A percentile compares a stretch with the other conserved stretches of the same genome.
phyloP scores from a whole-genome alignment of 2,113 vertebrate genomes.

The Hipposideros armiger region DNA sequence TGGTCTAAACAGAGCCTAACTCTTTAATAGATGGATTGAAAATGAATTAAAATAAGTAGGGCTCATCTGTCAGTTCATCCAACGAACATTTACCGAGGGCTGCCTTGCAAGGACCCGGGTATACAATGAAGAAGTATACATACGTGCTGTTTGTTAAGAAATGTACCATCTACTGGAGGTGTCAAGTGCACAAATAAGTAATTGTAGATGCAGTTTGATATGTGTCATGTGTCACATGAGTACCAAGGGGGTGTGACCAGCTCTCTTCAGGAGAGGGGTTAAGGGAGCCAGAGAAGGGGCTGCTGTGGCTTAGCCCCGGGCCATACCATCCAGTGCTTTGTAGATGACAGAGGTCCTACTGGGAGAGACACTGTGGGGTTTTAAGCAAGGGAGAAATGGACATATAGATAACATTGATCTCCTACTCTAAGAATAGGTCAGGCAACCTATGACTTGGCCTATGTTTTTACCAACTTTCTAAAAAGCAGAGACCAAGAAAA shows the following conservation, averaged over 20 bases:
- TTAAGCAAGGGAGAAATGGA: too few relatives aligned
- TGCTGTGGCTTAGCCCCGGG: background rate
- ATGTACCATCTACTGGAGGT: background rate
- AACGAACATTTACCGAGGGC: background rate
- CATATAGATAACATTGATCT: background rate
- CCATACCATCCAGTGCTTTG: background rate
- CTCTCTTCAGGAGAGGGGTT: background rate
- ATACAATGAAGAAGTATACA: background rate
- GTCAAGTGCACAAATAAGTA: background rate
- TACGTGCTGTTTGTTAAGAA: background rate
- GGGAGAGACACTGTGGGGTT: background rate
- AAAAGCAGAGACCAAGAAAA: background rate
- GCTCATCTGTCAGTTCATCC: constrained; percentile 59
- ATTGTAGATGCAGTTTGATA: background rate
- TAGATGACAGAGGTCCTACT: background rate
- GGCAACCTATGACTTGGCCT: background rate
- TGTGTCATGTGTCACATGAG: background rate
- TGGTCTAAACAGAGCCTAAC: background rate
- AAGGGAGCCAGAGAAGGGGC: background rate
- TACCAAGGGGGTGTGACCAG: background rate
- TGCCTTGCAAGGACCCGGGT: background rate
- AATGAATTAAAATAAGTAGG: background rate
- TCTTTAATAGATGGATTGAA: background rate
- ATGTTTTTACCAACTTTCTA: constrained; percentile 25
- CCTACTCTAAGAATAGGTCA: background rate